Conservation (phyloP, 1,140 invertebrate species). For the Archivesica marissinica region DNA sequence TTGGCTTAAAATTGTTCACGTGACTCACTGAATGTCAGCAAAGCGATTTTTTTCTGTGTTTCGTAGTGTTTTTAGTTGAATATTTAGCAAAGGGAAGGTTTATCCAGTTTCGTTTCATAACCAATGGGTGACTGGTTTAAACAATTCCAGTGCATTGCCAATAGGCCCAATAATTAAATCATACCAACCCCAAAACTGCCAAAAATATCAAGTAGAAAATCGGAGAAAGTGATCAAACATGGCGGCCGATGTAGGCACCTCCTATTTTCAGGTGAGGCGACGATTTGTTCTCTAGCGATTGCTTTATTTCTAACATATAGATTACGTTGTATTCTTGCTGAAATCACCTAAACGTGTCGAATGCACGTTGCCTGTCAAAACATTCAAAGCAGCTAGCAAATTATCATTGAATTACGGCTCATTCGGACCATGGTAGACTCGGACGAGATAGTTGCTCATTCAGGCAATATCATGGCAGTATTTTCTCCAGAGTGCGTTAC, state of each 20-base stretch:
- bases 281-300: too few relatives aligned
- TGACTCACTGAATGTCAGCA: constrained; percentile 63
- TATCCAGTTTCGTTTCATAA: not conserved
- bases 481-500: too few relatives aligned
- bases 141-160: not conserved
- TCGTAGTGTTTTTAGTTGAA: not conserved
- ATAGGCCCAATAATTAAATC: not conserved
- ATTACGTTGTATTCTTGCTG: too few relatives aligned
- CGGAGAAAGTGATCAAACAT: constrained; percentile 67
- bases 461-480: too few relatives aligned
- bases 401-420: too few relatives aligned
- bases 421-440: too few relatives aligned
- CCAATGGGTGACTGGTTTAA: not conserved
- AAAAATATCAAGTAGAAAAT: constrained; percentile 25
- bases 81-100: not conserved
- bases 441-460: too few relatives aligned
- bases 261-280: constrained; percentile 75
- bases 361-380: too few relatives aligned
- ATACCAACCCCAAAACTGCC: not conserved
- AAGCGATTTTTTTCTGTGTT: constrained; percentile 46
- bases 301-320: too few relatives aligned
- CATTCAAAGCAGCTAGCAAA: too few relatives aligned
- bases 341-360: too few relatives aligned
- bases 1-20: constrained; percentile 32
- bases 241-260: constrained; percentile 75